These are phyloP conservation scores for Esperia sulphurella DNA, from an alignment of 2,888 invertebrate species.

Conservation along the genomic window DNA sequence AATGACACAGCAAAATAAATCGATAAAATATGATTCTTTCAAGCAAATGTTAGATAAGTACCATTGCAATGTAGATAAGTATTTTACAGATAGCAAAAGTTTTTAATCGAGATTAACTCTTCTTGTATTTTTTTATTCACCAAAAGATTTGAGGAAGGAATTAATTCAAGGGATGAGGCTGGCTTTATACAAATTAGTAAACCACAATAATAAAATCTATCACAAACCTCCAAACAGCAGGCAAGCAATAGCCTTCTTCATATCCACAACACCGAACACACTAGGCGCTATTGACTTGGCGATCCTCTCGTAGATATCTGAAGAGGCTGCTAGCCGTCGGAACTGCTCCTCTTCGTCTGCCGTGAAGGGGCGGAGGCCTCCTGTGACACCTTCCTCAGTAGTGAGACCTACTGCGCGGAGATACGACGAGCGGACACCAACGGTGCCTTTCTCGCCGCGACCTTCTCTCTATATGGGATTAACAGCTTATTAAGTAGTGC, in stretches of 20 bases:
- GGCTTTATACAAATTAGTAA: no score
- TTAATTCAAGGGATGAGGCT: no score
- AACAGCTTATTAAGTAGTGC: not conserved
- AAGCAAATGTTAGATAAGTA: no score
- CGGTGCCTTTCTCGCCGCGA: constrained; percentile 87
- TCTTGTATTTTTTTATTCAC: no score
- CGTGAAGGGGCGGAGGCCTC: constrained; percentile 78
- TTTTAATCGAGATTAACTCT: no score
- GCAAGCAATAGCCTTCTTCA: constrained; percentile 98
- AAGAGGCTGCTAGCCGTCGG: constrained; percentile 88
- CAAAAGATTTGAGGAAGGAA: no score
- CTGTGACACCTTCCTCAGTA: constrained; percentile 89
- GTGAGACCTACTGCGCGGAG: constrained; percentile 95
- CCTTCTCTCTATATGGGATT: not conserved
- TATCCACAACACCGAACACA: constrained; percentile 95
- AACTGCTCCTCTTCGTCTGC: constrained; percentile 83
- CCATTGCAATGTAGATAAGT: no score
- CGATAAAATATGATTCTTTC: no score
- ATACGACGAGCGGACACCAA: constrained; percentile 96
- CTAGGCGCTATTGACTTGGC: constrained; percentile 97
- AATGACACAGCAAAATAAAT: no score
- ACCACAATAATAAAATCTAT: not conserved
- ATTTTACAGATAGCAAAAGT: no score
- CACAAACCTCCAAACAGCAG: constrained; percentile 92
- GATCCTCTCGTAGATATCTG: constrained; percentile 93